Conservation (phyloP, 35 echinoderm and acorn worm species). For the Acanthaster planci region DNA sequence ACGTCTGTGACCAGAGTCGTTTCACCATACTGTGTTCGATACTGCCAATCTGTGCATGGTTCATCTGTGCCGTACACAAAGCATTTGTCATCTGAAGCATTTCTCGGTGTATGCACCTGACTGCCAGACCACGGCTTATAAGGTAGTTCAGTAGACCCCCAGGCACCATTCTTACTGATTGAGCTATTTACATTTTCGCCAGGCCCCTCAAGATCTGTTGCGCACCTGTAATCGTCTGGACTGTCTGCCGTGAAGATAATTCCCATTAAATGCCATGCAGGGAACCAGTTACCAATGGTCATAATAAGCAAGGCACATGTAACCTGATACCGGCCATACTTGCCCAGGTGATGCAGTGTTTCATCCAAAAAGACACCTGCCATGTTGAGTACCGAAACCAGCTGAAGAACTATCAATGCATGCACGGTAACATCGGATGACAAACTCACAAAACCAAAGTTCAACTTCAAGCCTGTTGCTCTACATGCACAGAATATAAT, state of each 20-base stretch:
- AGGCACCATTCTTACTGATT: no score
- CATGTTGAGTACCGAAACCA: no score
- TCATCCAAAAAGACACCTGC: neutral
- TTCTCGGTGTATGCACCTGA: no score
- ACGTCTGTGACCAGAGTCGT: neutral
- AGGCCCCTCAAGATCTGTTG: neutral
- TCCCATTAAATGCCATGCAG: constrained; percentile 22
- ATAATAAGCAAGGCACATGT: neutral
- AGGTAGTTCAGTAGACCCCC: no score
- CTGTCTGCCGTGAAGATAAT: constrained; percentile 33
- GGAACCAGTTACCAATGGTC: neutral
- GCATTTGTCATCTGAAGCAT: neutral
- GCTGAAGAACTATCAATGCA: no score
- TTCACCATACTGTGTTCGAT: neutral
- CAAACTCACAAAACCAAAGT: no score
- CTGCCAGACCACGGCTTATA: no score
- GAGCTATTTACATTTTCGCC: neutral
- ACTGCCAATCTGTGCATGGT: neutral
- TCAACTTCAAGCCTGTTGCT: no score
- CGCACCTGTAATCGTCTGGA: constrained; percentile 4
- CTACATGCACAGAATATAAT: no score
- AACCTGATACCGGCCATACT: constrained; percentile 13
- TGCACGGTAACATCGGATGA: no score
- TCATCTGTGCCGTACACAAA: neutral
- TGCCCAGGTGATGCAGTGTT: neutral